Evolutionary conservation across 2,888 invertebrate genomes (phyloP), one percentile per base, ranked within the genome.

Genomic region (Drosophila tripunctata): DNA sequence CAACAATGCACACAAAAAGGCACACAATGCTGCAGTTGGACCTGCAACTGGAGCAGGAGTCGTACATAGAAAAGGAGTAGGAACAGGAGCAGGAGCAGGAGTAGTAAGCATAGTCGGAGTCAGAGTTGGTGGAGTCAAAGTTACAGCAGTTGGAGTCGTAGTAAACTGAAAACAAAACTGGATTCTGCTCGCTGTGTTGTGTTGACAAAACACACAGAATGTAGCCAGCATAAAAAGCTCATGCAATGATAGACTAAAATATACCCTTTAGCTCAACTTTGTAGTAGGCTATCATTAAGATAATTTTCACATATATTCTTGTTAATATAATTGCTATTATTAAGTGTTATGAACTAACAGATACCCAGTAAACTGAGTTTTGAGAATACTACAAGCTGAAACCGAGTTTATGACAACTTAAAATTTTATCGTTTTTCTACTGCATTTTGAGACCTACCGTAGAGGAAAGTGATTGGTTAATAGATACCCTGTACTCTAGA

Each of bases 1-100:
- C 52, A 67, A 76, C 85, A 82, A 79, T 83, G 77, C 81, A 77
- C 75, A 82, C 71, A 81, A 77, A 81, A 87, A 84, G 81, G 85
- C 81, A 44, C 75, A 84, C 81, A 87, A 81, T 71, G 68, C 74
- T 55, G 24, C 44, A 51, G 36, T 44, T 31, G 50, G 21, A 56
- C 40, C 62, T 17, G 35, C 40, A 51, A 33, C 38, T 22, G 48
- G 12, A 50, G 40, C 21, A 30, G 45, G 14, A 38, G 33, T 43
- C n/a, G 47, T 7, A n/a, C n/a, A n/a, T n/a, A n/a, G n/a, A n/a
- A n/a, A n/a, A n/a, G 30, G 22, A 38, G 24, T 4, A 33, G 38
- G 24, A 7, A 19, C 27, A 44, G 47, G 35, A 51, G 43, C 38
- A 40, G 60, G 30, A 75, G 52, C 56, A 31, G 60, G n/a, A n/a